Conservation (phyloP, 2,113 vertebrate genomes). For the Stegostoma tigrinum region DNA sequence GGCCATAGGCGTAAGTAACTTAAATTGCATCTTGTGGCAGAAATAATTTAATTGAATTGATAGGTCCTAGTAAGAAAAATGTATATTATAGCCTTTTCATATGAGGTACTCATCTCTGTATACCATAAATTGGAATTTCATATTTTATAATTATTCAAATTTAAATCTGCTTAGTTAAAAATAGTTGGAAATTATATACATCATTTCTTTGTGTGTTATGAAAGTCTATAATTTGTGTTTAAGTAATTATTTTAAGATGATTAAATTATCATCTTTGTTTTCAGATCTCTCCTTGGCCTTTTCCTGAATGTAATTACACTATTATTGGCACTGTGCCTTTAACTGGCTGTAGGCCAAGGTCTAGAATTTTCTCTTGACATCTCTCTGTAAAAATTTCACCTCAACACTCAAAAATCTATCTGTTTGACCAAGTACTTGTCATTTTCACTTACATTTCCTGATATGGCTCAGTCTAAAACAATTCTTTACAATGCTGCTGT, state of each 20-base stretch:
- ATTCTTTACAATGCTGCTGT: too few species aligned
- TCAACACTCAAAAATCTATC: too few species aligned
- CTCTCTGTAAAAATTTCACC: background rate
- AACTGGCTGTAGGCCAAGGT: too few species aligned
- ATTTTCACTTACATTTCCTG: too few species aligned
- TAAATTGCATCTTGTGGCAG: background rate
- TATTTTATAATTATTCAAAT: background rate
- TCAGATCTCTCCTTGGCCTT: too few species aligned
- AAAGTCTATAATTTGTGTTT: too few species aligned
- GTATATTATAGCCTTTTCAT: background rate
- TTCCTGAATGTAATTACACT: too few species aligned
- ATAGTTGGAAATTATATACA: background rate
- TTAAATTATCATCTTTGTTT: background rate
- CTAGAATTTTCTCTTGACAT: too few species aligned
- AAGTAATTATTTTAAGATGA: background rate
- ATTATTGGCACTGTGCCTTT: too few species aligned
- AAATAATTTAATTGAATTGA: background rate
- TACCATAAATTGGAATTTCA: background rate
- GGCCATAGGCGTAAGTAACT: background rate
- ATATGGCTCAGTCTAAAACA: too few species aligned
- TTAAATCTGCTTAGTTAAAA: background rate
- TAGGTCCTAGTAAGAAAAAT: background rate
- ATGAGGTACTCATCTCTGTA: background rate
- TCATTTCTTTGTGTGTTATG: background rate
- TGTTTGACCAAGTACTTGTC: too few species aligned